A percentile compares a stretch with the other conserved stretches of the same genome.
Evolutionary conservation across 2,113 vertebrate species (phyloP).

Genomic region (Tychaedon coryphoeus): DNA sequence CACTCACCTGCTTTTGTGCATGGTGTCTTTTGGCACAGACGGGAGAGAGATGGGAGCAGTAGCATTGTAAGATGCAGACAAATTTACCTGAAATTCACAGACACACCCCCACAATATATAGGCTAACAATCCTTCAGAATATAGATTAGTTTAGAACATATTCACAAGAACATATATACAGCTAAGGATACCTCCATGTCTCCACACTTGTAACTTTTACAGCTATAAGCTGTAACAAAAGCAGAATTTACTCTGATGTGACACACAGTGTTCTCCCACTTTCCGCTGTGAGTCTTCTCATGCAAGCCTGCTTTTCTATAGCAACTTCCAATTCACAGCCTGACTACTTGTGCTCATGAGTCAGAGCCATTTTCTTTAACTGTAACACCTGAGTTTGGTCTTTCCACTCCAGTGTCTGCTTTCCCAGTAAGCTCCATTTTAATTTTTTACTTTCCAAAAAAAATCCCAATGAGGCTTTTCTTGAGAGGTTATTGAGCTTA

Average conservation of each 20-base stretch:
- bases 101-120: background rate
- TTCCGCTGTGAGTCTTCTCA: background rate
- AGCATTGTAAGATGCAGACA: background rate
- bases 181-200: background rate
- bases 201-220: background rate
- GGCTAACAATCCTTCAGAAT: background rate
- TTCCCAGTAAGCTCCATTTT: background rate
- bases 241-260: background rate
- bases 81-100: background rate
- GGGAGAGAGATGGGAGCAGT: background rate
- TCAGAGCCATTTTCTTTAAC: background rate
- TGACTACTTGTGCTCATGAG: background rate
- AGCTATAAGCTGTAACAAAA: background rate
- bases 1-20: background rate
- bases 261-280: background rate
- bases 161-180: background rate
- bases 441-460: background rate
- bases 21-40: background rate
- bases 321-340: background rate
- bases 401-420: background rate
- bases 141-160: background rate
- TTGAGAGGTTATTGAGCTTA: background rate
- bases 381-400: background rate
- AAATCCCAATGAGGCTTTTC: background rate
- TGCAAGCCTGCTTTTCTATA: background rate